Evolutionary conservation across 2,797 vertebrate genomes (phyloP).

Genomic region (Gallirallus australis): DNA sequence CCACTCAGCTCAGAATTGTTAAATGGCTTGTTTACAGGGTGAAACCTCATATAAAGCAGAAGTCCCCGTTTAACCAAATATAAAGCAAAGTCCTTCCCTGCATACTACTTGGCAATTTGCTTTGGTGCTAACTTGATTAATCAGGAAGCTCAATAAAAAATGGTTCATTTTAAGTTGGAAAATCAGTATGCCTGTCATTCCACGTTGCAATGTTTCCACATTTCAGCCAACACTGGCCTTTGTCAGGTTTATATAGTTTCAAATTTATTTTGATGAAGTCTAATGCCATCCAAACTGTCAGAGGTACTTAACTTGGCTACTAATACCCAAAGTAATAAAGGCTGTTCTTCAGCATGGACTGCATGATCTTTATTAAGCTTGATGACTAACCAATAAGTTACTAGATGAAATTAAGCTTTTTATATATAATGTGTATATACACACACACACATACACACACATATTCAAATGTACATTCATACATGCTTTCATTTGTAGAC

Average conservation of each 20-base stretch:
- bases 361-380: not conserved
- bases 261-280: slow-evolving; percentile 26
- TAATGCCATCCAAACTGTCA: not conserved
- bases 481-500: not conserved
- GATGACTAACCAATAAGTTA: not conserved
- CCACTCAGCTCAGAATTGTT: not conserved
- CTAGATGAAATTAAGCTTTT: not conserved
- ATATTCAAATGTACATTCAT: not conserved
- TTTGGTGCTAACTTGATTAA: not conserved
- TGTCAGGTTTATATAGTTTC: not conserved
- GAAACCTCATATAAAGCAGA: slow-evolving; percentile 33
- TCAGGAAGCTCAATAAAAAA: not conserved
- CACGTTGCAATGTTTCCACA: not conserved
- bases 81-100: not conserved
- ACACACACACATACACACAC: not conserved
- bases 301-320: not conserved
- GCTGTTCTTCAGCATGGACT: not conserved
- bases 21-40: not conserved
- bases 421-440: not conserved
- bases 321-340: not conserved
- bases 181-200: not conserved
- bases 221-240: not conserved
- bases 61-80: not conserved
- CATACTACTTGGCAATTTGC: not conserved
- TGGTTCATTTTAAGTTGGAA: not conserved